Evolutionary conservation across 2,888 invertebrate genomes (phyloP), one percentile per base, ranked within the genome.

Genomic region (Proisotoma minuta): DNA sequence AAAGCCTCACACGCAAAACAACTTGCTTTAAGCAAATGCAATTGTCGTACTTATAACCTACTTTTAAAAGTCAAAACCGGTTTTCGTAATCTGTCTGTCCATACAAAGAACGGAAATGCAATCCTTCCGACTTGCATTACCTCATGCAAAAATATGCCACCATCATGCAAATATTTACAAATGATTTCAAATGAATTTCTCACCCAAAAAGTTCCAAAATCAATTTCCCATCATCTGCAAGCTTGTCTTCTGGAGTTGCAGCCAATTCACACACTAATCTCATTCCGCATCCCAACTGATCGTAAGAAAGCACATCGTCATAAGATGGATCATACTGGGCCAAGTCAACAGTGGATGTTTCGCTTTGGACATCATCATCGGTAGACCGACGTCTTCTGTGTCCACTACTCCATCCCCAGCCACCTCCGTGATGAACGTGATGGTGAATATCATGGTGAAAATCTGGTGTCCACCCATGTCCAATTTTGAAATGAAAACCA

Each of bases 121-220:
- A 34, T 34, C 34, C 34, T 34, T 34, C 15, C 15, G 34, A n/a
- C n/a, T n/a, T n/a, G n/a, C n/a, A n/a, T n/a, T n/a, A n/a, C n/a
- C n/a, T n/a, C n/a, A n/a, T n/a, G n/a, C n/a, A n/a, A n/a, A n/a
- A n/a, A n/a, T n/a, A n/a, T n/a, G n/a, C n/a, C n/a, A n/a, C n/a
- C n/a, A n/a, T n/a, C n/a, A n/a, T n/a, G n/a, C n/a, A n/a, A n/a
- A n/a, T n/a, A n/a, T n/a, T 34, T 34, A 15, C 34, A 34, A 34
- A 10, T 34, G 8, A 15, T 10, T 8, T 34, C 34, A 34, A 34
- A n/a, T n/a, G n/a, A n/a, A n/a, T n/a, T n/a, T n/a, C 67, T 67
- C 39, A 72, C 72, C 70, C 72, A 63, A 72, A 72, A 51, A 72
- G 60, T 60, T 70, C 70, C 57, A 72, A 66, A 53, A 72, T 72